phyloP scores from a whole-genome alignment of 1,140 invertebrate species.

The Eriosoma lanigerum region DNA sequence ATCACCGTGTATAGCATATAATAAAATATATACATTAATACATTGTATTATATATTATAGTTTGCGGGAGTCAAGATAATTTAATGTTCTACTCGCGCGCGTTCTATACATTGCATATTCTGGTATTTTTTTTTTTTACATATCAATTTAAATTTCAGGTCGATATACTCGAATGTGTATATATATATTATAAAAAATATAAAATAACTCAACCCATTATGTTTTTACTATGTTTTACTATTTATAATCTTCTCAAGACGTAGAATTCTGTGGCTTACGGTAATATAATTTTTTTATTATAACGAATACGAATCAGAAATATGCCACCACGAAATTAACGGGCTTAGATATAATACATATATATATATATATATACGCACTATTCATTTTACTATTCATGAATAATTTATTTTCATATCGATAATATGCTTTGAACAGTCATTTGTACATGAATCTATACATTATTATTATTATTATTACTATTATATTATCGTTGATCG shows the following conservation, averaged over 20 bases:
- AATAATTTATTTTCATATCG: slow-evolving; percentile 48
- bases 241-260: background rate
- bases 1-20: too few species aligned
- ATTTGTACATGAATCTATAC: slow-evolving; percentile 14
- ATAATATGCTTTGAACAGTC: slow-evolving; percentile 21
- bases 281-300: slow-evolving; percentile 11
- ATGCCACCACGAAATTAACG: slow-evolving; percentile 44
- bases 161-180: background rate
- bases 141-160: slow-evolving; percentile 32
- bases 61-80: background rate
- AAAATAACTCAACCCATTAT: slow-evolving; percentile 12
- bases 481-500: slow-evolving; percentile 43
- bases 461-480: background rate
- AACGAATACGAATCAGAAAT: slow-evolving; percentile 43
- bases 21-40: background rate
- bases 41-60: background rate
- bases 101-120: background rate
- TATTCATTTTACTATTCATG: slow-evolving; percentile 32
- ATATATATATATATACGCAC: background rate
- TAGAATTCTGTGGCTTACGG: slow-evolving; percentile 20
- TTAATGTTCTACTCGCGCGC: background rate
- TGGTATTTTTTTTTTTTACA: slow-evolving; percentile 15
- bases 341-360: background rate
- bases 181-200: too few species aligned
- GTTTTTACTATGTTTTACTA: slow-evolving; percentile 1